A percentile compares a stretch with the other conserved stretches of the same genome.
Evolutionary conservation across 2,113 vertebrate species (phyloP).

Genomic region (Mirounga angustirostris): DNA sequence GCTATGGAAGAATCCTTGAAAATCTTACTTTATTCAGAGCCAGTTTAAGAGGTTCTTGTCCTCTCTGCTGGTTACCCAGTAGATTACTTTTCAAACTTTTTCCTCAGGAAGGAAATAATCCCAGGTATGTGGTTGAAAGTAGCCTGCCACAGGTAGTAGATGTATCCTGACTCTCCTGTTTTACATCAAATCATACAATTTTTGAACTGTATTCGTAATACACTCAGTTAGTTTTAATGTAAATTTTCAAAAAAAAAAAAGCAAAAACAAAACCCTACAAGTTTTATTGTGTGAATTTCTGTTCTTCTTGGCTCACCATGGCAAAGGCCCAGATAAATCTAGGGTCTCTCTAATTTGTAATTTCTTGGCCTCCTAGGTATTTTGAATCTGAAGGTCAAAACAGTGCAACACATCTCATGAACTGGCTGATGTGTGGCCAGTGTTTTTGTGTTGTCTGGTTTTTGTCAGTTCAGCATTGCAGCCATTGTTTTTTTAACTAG

Average conservation of each 20-base stretch:
- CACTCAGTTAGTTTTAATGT: not conserved
- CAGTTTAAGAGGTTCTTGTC: not conserved
- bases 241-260: not conserved
- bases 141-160: not conserved
- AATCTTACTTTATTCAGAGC: not conserved
- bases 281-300: not conserved
- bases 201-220: not conserved
- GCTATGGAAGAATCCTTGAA: not conserved
- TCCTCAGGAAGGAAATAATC: constrained; percentile 15
- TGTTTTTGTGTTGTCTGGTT: not conserved
- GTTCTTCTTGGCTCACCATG: not conserved
- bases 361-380: not conserved
- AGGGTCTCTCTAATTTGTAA: not conserved
- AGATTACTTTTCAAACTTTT: not conserved
- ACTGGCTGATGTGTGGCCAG: not conserved
- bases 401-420: not conserved
- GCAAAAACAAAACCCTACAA: not conserved
- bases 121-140: not conserved
- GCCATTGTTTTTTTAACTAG: not conserved
- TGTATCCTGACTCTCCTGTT: not conserved
- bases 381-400: constrained; percentile 26
- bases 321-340: not conserved
- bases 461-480: not conserved
- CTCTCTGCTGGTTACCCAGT: not conserved
- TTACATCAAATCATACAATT: not conserved